Evolutionary conservation across 2,888 invertebrate species (phyloP).

Genomic region (Pycnomerus fuliginosus): DNA sequence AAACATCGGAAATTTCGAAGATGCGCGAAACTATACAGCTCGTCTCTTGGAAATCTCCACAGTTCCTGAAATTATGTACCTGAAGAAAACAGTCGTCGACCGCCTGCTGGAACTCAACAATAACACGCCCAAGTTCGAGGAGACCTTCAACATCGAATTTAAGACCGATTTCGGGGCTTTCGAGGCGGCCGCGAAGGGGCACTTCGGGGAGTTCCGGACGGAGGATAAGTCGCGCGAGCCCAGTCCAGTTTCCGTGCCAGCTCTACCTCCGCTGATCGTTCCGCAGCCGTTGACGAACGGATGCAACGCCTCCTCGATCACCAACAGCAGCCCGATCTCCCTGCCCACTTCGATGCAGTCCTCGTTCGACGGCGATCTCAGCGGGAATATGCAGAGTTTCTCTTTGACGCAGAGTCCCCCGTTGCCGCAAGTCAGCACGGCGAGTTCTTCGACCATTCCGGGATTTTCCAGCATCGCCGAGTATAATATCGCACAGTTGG

Average conservation of each 20-base stretch:
- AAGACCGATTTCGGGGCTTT: constrained; percentile 78
- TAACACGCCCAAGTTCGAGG: constrained; percentile 78
- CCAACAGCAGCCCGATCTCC: constrained; percentile 69
- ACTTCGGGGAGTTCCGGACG: constrained; percentile 73
- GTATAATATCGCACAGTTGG: constrained; percentile 82
- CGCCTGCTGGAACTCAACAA: constrained; percentile 78
- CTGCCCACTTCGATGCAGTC: constrained; percentile 70
- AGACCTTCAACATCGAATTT: constrained; percentile 78
- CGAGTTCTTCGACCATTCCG: constrained; percentile 44
- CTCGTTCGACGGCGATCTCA: constrained; percentile 75
- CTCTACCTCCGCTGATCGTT: not conserved
- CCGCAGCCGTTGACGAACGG: constrained; percentile 39
- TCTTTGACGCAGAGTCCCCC: constrained; percentile 44
- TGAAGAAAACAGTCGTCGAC: constrained; percentile 75
- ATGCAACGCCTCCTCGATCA: constrained; percentile 54
- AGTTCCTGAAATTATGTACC: constrained; percentile 78
- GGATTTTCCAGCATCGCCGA: constrained; percentile 76
- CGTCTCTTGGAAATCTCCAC: constrained; percentile 82
- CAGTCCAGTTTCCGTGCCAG: constrained; percentile 54
- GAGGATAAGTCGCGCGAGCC: constrained; percentile 58
- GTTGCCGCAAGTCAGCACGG: constrained; percentile 28
- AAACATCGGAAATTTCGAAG: constrained; percentile 80
- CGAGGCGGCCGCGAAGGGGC: constrained; percentile 68
- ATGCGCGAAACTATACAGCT: constrained; percentile 82
- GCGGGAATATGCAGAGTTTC: constrained; percentile 45